Percentiles rank a stretch among this genome's conserved stretches.
phyloP scores from a whole-genome alignment of 2,797 vertebrate species.

The Saxicola maurus region DNA sequence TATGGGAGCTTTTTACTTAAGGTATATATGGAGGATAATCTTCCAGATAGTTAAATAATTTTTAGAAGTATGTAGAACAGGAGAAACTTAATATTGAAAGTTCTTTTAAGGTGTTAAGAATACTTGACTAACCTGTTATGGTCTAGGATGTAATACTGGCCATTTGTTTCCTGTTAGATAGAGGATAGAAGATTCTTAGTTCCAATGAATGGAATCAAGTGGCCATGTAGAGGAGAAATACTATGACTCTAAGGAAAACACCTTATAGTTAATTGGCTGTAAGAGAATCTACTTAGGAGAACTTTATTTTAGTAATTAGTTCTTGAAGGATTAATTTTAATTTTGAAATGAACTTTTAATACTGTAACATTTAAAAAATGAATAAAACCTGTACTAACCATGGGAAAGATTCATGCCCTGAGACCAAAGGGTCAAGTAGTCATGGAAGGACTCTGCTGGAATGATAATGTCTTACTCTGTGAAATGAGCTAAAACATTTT shows the following conservation, averaged over 20 bases:
- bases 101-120: neutral
- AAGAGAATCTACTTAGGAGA: neutral
- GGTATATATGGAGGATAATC: neutral
- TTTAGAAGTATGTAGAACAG: neutral
- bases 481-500: neutral
- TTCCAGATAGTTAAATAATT: neutral
- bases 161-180: neutral
- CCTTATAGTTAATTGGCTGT: neutral
- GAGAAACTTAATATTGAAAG: neutral
- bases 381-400: neutral
- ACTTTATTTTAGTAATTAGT: neutral
- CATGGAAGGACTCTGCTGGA: neutral
- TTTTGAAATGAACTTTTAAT: neutral
- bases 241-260: neutral
- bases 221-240: neutral
- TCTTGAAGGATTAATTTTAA: neutral
- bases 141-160: neutral
- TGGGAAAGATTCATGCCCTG: neutral
- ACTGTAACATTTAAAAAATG: neutral
- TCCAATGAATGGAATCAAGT: neutral
- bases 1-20: neutral
- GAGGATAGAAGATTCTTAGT: neutral
- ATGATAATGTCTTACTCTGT: neutral
- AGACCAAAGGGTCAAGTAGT: neutral
- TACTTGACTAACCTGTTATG: neutral